phyloP scores from a whole-genome alignment of 1,140 invertebrate species.

The Eciton burchellii region DNA sequence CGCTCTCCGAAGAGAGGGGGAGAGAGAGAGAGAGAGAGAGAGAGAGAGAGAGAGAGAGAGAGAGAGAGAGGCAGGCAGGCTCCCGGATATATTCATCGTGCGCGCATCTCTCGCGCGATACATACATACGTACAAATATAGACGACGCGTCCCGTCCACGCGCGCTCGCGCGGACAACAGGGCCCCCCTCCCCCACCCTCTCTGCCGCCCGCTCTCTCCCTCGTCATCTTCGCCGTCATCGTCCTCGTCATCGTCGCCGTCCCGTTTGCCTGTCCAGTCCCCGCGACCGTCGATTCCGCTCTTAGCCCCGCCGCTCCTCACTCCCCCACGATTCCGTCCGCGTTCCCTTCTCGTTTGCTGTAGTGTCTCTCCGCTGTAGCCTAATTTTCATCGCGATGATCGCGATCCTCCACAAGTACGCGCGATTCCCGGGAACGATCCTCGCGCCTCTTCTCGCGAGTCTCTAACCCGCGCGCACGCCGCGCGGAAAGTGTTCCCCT shows the following conservation, averaged over 20 bases:
- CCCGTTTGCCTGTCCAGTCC: not conserved
- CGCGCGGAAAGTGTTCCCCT: not conserved
- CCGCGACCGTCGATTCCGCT: conserved; percentile 12
- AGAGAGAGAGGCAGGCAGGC: too few species aligned
- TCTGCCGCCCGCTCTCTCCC: too few species aligned
- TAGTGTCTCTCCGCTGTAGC: not conserved
- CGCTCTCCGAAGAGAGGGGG: conserved; percentile 50
- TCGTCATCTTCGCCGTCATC: too few species aligned
- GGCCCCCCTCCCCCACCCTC: too few species aligned
- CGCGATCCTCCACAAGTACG: not conserved
- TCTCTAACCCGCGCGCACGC: conserved; percentile 18
- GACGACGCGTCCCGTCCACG: conserved; percentile 8
- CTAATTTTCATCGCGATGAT: not conserved
- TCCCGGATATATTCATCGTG: conserved; percentile 69
- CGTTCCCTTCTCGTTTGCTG: not conserved
- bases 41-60: too few species aligned
- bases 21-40: too few species aligned
- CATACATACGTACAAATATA: conserved; percentile 56
- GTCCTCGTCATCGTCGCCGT: conserved; percentile 37
- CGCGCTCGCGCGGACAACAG: not conserved
- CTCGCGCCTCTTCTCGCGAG: conserved; percentile 14
- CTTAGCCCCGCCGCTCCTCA: not conserved
- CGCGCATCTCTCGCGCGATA: conserved; percentile 53
- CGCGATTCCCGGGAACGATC: not conserved
- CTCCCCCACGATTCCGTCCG: conserved; percentile 25